A percentile compares a stretch with the other conserved stretches of the same genome.
phyloP scores from a whole-genome alignment of 2,113 vertebrate genomes.

The Nesoenas mayeri region DNA sequence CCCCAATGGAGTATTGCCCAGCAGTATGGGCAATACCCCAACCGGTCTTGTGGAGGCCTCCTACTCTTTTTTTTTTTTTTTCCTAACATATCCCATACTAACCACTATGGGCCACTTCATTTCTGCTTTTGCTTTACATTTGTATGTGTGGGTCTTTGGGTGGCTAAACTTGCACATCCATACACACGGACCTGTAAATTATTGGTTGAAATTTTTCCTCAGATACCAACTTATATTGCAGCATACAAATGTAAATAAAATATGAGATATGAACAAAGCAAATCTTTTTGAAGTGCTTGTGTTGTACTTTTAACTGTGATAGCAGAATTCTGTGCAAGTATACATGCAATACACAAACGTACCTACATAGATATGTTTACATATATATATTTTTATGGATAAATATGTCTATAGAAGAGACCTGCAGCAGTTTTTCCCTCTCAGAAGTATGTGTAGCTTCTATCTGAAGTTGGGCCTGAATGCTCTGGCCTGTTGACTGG shows the following conservation, averaged over 20 bases:
- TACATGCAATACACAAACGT: background rate
- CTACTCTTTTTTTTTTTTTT: background rate
- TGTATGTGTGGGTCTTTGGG: background rate
- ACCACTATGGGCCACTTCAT: background rate
- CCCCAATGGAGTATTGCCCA: background rate
- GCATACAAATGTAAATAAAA: background rate
- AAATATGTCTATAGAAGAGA: background rate
- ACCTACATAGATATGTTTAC: fast-evolving
- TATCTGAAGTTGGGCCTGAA: background rate
- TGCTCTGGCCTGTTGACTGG: constrained; percentile 9
- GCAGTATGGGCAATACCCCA: background rate
- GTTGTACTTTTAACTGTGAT: background rate
- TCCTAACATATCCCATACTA: background rate
- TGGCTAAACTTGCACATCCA: no score
- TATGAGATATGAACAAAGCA: background rate
- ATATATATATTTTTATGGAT: background rate
- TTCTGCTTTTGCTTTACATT: background rate
- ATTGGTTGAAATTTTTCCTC: background rate
- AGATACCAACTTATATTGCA: background rate
- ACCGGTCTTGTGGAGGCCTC: fast-evolving
- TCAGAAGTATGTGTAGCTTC: background rate
- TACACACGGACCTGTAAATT: fast-evolving
- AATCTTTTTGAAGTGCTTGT: background rate
- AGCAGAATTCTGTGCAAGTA: background rate
- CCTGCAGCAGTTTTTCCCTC: background rate